Base-by-base conservation (phyloP, 2,113 vertebrate species). In the Brachionichthys hirsutus region DNA sequence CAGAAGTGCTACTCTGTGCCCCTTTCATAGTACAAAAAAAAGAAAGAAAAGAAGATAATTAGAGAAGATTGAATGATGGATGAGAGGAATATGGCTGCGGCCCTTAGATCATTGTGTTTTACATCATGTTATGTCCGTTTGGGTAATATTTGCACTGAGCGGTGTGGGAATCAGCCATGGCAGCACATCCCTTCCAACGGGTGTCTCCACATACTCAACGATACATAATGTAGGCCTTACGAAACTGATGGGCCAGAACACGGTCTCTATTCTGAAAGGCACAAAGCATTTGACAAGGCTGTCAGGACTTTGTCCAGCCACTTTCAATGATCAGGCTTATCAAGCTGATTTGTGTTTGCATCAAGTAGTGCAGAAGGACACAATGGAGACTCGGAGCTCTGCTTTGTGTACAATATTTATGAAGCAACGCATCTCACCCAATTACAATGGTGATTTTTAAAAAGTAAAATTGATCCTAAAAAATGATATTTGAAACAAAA, bases 161-260 rank as follows among this genome's bases (percentile, higher is more conserved):
- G 22, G 62, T 59, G 75, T 73, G 80, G 66, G 73, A 81, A 61
- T 77, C 53, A 51, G 57, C 77, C 69, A 63, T 70, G 77, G 86
- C 84, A 73, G 76, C 54, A 61, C 73, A 86, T 77, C 82, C 85
- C 83, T 83, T 81, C 79, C 84, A 75, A 82, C 67, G 87, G 83
- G 80, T 56, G 66, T 81, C 83, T 84, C 85, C 73, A 85, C 84
- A 66, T 77, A 83, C 76, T 82, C 86, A 87, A 78, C 75, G 79
- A 82, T 70, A 75, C 80, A 85, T 90, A 89, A 88, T 85, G 85
- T 80, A 52, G 81, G 83, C 74, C 83, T 85, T 85, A 85, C 88
- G 82, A 88, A 90, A 86, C 85, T 83, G 88, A 91, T 90, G 87
- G 89, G 76, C 85, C 87, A 85, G 87, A 89, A 86, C 86, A 84